A percentile compares a stretch with the other conserved stretches of the same genome.
Evolutionary conservation across 2,113 vertebrate genomes (phyloP).

Genomic region (Gracilinanus agilis): DNA sequence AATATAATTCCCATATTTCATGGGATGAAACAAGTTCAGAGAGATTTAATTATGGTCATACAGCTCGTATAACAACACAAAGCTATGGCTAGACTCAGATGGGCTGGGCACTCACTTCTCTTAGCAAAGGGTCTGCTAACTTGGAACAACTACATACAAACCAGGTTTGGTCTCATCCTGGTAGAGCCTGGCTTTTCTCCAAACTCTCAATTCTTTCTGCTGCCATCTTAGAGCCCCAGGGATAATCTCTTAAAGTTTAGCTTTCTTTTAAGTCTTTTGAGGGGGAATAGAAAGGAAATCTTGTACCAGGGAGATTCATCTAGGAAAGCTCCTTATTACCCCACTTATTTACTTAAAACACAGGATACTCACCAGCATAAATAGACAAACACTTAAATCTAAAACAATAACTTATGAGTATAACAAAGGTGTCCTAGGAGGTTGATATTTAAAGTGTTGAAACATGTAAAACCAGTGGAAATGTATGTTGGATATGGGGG

Average conservation of each 20-base stretch:
- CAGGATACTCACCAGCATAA: neutral
- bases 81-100: neutral
- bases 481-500: no score
- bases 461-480: no score
- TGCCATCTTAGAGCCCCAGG: neutral
- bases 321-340: neutral
- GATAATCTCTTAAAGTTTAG: neutral
- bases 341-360: neutral
- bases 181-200: neutral
- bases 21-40: neutral
- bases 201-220: neutral
- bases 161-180: neutral
- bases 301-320: neutral
- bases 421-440: neutral
- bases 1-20: neutral
- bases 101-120: neutral
- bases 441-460: neutral
- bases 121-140: neutral
- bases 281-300: neutral
- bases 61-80: neutral
- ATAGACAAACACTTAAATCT: neutral
- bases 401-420: neutral
- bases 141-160: neutral
- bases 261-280: neutral
- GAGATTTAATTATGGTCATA: neutral